Evolutionary conservation across 1,140 invertebrate genomes (phyloP), one percentile per base, ranked within the genome.

Genomic region (Plectrocnemia conspersa): DNA sequence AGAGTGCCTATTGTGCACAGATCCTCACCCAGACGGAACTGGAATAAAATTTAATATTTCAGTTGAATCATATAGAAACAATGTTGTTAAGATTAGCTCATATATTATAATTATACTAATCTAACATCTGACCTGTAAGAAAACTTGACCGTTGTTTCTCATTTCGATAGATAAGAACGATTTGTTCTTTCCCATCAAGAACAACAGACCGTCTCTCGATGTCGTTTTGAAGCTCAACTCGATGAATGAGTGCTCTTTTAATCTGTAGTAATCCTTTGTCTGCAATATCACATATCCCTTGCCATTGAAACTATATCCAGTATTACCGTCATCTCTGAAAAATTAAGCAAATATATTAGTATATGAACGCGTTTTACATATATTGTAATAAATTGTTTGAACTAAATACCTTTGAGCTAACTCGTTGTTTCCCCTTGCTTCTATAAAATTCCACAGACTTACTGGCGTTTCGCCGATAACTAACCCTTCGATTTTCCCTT

Each of bases 371-470:
- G 6, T 29, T 29, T 41, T n/a, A 13, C 10, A 41, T 25, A 36
- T n/a, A 22, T 44, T 13, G 21, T 18, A 32, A 11, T 13, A 11
- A 4, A 35, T 3, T 3, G 2, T 13, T 13, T 4, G 3, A 13
- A 11, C 11, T 5, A 22, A 42, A 42, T n/a, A 5, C n/a, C n/a
- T 3, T 42, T 3, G 13, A 42, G 13, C 3, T 4, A 42, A 22
- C 13, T 13, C 36, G 38, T 82, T 74, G 47, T 91, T 89, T 27
- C 89, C 85, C 27, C 85, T 83, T 19, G 81, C 85, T 33, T 87
- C 83, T 5, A 83, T 75, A 64, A 96, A 96, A 74, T 98, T 98
- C 95, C 95, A 98, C 11, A 98, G 77, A 0, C 94, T 94, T 11
- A 98, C 81, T 2, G 84, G 86, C 10, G 83, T 84, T 23, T 93